Evolutionary conservation across 2,113 vertebrate species (phyloP).

Genomic region (Chaetops frenatus): DNA sequence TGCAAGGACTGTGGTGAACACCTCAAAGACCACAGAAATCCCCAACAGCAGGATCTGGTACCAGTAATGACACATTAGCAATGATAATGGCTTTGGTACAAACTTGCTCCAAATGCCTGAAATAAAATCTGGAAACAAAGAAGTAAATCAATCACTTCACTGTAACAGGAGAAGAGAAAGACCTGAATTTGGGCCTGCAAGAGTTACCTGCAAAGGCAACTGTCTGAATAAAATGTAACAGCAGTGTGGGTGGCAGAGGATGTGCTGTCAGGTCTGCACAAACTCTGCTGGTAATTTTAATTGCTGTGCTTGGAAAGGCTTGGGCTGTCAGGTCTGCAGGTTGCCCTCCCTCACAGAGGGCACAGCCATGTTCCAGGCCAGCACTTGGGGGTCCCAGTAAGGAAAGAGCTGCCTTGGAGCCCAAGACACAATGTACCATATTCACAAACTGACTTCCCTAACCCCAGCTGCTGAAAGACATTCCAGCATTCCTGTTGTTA

Average conservation of each 20-base stretch:
- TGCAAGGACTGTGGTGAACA: neutral
- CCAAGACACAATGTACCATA: fast-evolving
- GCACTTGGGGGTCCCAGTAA: neutral
- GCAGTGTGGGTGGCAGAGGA: neutral
- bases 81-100: neutral
- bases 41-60: neutral
- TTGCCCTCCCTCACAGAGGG: neutral
- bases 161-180: neutral
- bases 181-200: neutral
- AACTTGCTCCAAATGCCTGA: neutral
- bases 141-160: neutral
- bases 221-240: neutral
- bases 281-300: neutral
- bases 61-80: neutral
- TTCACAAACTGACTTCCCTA: neutral
- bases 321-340: neutral
- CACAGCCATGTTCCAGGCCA: neutral
- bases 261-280: neutral
- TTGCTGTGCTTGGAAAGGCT: neutral
- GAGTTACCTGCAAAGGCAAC: neutral
- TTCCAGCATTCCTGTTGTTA: neutral
- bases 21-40: neutral
- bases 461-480: neutral
- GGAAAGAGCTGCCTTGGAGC: neutral
- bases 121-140: neutral